Evolutionary conservation across 2,797 vertebrate genomes (phyloP).

Genomic region (Helarctos malayanus): DNA sequence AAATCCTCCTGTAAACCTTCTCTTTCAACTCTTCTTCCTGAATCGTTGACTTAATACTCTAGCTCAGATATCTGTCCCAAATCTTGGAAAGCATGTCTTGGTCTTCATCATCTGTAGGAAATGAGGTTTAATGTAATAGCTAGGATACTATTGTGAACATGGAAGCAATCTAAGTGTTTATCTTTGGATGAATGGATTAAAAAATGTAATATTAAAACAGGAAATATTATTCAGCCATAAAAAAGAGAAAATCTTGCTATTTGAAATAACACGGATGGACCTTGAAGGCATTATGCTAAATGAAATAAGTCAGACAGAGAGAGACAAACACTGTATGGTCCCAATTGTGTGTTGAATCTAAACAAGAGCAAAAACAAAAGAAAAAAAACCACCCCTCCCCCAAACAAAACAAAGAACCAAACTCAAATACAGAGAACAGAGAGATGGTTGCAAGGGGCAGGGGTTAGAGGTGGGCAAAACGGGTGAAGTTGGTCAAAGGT

Average conservation of each 20-base stretch:
- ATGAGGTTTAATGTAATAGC: conserved; percentile 27
- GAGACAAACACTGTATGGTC: background rate
- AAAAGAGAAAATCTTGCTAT: background rate
- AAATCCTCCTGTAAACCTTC: background rate
- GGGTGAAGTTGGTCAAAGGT: background rate
- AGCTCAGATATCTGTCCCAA: conserved; percentile 52
- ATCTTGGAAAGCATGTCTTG: background rate
- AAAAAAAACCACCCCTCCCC: background rate
- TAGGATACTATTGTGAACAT: background rate
- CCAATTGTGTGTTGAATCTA: background rate
- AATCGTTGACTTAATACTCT: background rate
- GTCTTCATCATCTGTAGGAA: background rate
- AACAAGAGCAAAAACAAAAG: background rate
- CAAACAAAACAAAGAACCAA: background rate
- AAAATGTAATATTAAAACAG: background rate
- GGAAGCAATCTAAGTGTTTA: background rate
- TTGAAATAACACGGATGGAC: background rate
- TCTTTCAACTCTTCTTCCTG: background rate
- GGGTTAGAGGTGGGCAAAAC: background rate
- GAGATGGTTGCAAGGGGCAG: background rate
- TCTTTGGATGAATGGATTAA: background rate
- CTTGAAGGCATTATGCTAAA: background rate
- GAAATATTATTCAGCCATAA: background rate
- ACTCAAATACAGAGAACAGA: background rate
- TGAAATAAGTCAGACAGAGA: background rate